These are phyloP conservation scores for Oxyruncus cristatus DNA, from an alignment of 2,113 vertebrate species.

Conservation along the genomic window DNA sequence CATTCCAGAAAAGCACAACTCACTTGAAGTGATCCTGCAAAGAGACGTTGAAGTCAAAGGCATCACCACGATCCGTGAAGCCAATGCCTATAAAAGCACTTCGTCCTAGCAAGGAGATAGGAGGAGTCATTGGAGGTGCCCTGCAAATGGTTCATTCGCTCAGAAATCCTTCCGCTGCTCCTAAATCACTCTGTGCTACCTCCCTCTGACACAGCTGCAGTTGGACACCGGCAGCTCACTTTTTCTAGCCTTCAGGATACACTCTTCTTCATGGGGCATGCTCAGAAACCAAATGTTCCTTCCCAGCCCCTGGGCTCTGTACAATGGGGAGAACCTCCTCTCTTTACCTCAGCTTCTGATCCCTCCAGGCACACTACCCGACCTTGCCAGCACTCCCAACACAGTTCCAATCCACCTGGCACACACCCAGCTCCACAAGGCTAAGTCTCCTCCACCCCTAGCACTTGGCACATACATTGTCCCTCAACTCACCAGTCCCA, in stretches of 20 bases:
- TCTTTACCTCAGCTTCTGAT: background rate
- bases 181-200: background rate
- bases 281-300: background rate
- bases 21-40: conserved; percentile 99
- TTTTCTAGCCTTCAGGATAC: background rate
- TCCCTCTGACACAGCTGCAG: background rate
- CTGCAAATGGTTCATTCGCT: background rate
- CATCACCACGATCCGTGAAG: conserved; percentile 92
- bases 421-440: background rate
- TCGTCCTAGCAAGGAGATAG: conserved; percentile 78
- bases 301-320: background rate
- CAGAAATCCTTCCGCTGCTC: background rate
- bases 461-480: background rate
- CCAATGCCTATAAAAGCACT: conserved; percentile 97
- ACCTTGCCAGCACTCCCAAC: background rate
- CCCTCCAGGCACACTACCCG: background rate
- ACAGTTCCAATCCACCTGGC: background rate
- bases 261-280: accelerated
- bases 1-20: conserved; percentile 37
- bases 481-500: conserved; percentile 81
- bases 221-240: background rate
- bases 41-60: conserved; percentile 98
- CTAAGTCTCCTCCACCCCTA: background rate
- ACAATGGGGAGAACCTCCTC: background rate
- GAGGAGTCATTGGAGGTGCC: background rate